Base-by-base conservation (phyloP, 2,888 invertebrate genomes). In the Resseliella maxima region DNA sequence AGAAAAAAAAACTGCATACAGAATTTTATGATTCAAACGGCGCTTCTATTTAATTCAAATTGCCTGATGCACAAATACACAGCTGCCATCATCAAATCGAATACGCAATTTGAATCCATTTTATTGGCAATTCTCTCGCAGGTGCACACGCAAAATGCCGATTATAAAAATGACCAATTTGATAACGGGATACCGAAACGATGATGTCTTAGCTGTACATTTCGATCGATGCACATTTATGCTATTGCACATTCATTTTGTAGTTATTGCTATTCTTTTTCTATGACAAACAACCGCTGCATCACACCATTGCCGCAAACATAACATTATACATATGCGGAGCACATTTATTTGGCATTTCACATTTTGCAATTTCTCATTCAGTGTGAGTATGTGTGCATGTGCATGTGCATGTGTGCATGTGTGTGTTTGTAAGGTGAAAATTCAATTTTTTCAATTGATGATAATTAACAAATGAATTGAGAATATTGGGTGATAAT, bases 21-120 rank as follows among this genome's bases (percentile, higher is more conserved):
- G 35, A 35, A 10, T 81, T 81, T 81, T 81, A 81, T 81, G 35
- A 81, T 81, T 81, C 35, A 81, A 81, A 81, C 81, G 81, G 81
- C 81, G 81, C 36, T 81, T 81, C 36, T 81, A 81, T 36, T 81
- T 18, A 81, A 81, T 36, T 81, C 81, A 81, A 59, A 59, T 59
- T n/a, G 46, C 12, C 46, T 12, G 41, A 12, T 41, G 41, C 46
- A 50, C 18, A 50, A 18, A 50, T 21, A 59, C 24, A 59, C 59
- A 59, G 59, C 59, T 59, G 59, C 59, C 59, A 59, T n/a, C 59
- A 24, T 59, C 59, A 59, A 59, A 59, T n/a, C 3, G 27, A 59
- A 5, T 59, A 59, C 59, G 59, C 81, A 81, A 81, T 85, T 85
- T 85, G 38, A 85, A 46, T 46, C 6, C 46, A 85, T 46, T 24